Percentiles rank a stretch among this genome's conserved stretches.
Evolutionary conservation across 2,113 vertebrate genomes (phyloP).

Genomic region (Leptobrachium leishanense): DNA sequence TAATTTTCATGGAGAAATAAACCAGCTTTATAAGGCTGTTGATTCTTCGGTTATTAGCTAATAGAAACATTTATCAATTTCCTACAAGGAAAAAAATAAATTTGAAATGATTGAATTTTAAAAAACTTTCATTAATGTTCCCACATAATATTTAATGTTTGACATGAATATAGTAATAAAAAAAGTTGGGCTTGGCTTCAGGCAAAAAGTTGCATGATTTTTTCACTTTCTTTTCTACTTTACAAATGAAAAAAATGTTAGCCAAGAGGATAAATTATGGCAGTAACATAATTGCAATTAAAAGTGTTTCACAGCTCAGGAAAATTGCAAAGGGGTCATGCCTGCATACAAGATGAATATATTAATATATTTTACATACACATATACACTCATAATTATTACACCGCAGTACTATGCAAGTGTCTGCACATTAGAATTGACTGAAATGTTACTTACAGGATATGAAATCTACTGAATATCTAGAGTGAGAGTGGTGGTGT

Average conservation of each 20-base stretch:
- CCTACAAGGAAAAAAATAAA: conserved; percentile 62
- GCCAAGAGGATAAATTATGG: conserved; percentile 55
- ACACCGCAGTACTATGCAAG: neutral
- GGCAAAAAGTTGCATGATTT: conserved; percentile 47
- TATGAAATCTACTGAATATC: too few species aligned
- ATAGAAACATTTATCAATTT: conserved; percentile 95
- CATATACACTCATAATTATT: neutral
- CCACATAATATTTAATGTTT: conserved; percentile 79
- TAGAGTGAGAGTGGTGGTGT: too few species aligned
- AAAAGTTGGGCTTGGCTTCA: conserved; percentile 53
- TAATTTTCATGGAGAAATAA: conserved; percentile 95
- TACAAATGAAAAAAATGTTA: conserved; percentile 46
- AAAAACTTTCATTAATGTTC: conserved; percentile 87
- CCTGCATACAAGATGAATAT: conserved; percentile 44
- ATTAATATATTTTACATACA: conserved; percentile 14
- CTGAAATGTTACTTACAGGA: too few species aligned
- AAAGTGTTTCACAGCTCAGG: conserved; percentile 61
- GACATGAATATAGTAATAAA: conserved; percentile 66
- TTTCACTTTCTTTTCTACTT: conserved; percentile 50
- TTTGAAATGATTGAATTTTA: conserved; percentile 90
- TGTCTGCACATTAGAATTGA: too few species aligned
- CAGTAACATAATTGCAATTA: conserved; percentile 59
- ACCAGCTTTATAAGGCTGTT: conserved; percentile 94
- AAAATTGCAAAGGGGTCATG: conserved; percentile 51
- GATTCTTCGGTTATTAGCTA: conserved; percentile 96